Conservation (phyloP, 2,797 vertebrate species). For the Podargus strigoides region DNA sequence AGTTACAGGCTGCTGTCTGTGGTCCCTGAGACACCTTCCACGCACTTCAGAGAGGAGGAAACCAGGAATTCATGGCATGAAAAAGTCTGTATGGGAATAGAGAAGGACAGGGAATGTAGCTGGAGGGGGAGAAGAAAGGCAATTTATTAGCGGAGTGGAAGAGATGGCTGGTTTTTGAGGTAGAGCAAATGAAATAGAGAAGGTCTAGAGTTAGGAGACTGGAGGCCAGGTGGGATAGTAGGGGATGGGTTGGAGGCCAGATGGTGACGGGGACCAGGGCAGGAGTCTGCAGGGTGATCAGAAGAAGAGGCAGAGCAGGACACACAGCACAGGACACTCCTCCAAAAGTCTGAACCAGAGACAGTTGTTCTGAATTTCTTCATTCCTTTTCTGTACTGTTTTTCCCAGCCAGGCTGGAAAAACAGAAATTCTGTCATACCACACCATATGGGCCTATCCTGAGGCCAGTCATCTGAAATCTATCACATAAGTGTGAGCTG, state of each 20-base stretch:
- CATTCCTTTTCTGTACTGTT: background rate
- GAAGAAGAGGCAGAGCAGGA: background rate
- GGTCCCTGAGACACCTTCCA: background rate
- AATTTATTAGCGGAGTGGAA: background rate
- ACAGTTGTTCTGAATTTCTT: background rate
- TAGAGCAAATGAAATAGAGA: background rate
- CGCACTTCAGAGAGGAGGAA: background rate
- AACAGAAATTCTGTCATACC: background rate
- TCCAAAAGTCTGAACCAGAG: background rate
- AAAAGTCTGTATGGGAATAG: background rate
- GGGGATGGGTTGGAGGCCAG: background rate
- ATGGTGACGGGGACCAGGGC: background rate
- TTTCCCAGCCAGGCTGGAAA: background rate
- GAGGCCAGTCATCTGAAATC: conserved; percentile 37
- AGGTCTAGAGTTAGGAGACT: background rate
- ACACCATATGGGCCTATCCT: conserved; percentile 20
- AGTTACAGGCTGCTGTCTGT: background rate
- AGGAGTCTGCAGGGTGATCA: background rate
- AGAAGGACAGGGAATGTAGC: background rate
- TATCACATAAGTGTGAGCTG: background rate
- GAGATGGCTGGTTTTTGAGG: background rate
- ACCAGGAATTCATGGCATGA: background rate
- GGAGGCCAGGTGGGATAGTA: background rate
- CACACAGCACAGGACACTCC: background rate
- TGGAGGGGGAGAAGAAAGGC: background rate